Base-by-base conservation (phyloP, 2,113 vertebrate genomes). In the Rhineura floridana region DNA sequence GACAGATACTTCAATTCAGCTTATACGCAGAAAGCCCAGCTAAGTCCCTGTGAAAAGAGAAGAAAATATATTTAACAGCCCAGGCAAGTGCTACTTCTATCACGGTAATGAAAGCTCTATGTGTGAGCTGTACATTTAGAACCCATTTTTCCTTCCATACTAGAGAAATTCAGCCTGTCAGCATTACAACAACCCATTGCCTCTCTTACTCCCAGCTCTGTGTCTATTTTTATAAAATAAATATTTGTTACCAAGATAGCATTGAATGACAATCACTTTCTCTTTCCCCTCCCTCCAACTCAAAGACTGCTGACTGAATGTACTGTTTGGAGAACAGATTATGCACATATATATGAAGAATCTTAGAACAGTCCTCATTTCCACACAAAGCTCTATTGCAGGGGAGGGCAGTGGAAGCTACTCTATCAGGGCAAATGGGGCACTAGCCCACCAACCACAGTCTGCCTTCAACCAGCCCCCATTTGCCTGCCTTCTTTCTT, bases 201-300 rank as follows among this genome's bases (percentile, higher is more conserved):
- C 19, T 4, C 0, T 30, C 4, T 9, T 25, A 0, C 0, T 12
- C n/a, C n/a, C n/a, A n/a, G n/a, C n/a, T n/a, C n/a, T n/a, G 55
- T 59, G 55, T 83, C 12, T 78, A 50, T 81, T 79, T 50, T 73
- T 46, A 12, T 17, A n/a, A 78, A 1, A 63, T 33, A 67, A 4
- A 63, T 25, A 17, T 33, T 84, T 39, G 55, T 81, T 62, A 62
- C 48, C 25, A 78, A 13, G 30, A 78, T 11, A 78, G 25, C 76
- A 52, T 78, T 28, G 3, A 81, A 42, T 62, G 39, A 63, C 59
- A 65, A 33, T 30, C n/a, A 28, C 19, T 75, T 48, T 48, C 13
- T 15, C 13, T 3, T 28, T 23, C 72, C 13, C 55, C 55, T 19
- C 55, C 55, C 55, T 21, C n/a, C n/a, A 59, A 48, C 44, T 77